These are phyloP conservation scores for Onychostruthus taczanowskii DNA, from an alignment of 2,113 vertebrate genomes.

Conservation along the genomic window DNA sequence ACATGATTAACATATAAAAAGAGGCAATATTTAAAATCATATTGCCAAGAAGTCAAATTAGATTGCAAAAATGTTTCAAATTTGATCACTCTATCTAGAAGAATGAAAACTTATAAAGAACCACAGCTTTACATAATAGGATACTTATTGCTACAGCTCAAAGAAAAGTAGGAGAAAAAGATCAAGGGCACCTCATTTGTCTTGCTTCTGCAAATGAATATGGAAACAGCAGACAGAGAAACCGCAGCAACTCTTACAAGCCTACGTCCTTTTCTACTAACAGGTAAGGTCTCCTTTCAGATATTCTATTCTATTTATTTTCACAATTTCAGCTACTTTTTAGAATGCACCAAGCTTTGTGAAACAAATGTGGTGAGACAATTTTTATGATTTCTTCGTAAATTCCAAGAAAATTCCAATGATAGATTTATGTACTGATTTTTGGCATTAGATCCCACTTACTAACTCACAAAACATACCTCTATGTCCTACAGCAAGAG, in stretches of 20 bases:
- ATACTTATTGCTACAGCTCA: neutral
- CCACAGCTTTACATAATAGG: neutral
- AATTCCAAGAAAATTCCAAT: neutral
- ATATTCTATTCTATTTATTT: neutral
- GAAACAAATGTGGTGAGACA: neutral
- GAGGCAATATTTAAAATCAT: neutral
- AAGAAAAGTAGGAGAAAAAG: neutral
- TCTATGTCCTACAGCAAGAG: neutral
- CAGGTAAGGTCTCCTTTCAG: neutral
- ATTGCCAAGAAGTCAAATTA: neutral
- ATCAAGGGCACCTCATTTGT: neutral
- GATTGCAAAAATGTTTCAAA: neutral
- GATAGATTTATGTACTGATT: neutral
- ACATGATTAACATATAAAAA: neutral
- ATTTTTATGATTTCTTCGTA: neutral
- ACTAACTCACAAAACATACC: neutral
- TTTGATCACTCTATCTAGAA: neutral
- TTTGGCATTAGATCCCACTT: neutral
- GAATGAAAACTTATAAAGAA: neutral
- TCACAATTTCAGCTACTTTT: neutral
- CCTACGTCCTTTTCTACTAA: neutral
- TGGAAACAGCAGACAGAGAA: neutral
- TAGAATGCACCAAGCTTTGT: neutral
- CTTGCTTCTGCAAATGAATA: neutral
- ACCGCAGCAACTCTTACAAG: neutral